phyloP scores from a whole-genome alignment of 2,888 invertebrate genomes.

The Emmelina monodactyla region DNA sequence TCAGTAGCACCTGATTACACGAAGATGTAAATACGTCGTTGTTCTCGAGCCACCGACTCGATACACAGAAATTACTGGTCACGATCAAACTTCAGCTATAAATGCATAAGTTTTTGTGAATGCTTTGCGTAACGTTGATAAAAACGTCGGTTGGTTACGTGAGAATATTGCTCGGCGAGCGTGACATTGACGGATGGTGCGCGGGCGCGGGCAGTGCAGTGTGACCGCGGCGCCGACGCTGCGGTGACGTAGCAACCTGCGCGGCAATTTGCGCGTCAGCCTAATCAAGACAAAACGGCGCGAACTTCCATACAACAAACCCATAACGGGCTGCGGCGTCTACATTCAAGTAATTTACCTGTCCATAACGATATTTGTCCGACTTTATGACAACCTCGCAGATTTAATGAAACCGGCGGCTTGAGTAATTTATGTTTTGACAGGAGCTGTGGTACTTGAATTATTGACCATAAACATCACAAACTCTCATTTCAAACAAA shows the following conservation, averaged over 20 bases:
- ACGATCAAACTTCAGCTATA: too few species aligned
- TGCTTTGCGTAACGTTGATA: too few species aligned
- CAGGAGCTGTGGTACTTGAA: too few species aligned
- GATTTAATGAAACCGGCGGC: background rate
- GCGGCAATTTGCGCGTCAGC: slow-evolving; percentile 13
- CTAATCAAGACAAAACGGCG: slow-evolving; percentile 12
- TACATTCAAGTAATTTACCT: slow-evolving; percentile 1
- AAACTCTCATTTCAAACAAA: too few species aligned
- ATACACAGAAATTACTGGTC: too few species aligned
- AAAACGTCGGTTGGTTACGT: slow-evolving; percentile 36
- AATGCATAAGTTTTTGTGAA: too few species aligned
- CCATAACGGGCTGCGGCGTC: background rate
- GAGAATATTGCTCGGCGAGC: slow-evolving; percentile 34
- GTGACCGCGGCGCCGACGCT: slow-evolving; percentile 16
- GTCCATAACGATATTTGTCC: background rate
- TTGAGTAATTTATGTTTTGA: too few species aligned
- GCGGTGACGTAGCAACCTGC: slow-evolving; percentile 8
- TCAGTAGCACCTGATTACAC: too few species aligned
- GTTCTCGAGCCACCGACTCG: too few species aligned
- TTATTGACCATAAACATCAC: too few species aligned
- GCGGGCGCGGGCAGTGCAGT: slow-evolving; percentile 25
- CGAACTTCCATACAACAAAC: background rate
- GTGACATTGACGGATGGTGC: slow-evolving; percentile 44
- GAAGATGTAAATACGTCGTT: too few species aligned
- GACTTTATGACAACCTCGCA: background rate